Evolutionary conservation across 2,113 vertebrate species (phyloP), one percentile per base, ranked within the genome.

Genomic region (Gopherus evgoodei): DNA sequence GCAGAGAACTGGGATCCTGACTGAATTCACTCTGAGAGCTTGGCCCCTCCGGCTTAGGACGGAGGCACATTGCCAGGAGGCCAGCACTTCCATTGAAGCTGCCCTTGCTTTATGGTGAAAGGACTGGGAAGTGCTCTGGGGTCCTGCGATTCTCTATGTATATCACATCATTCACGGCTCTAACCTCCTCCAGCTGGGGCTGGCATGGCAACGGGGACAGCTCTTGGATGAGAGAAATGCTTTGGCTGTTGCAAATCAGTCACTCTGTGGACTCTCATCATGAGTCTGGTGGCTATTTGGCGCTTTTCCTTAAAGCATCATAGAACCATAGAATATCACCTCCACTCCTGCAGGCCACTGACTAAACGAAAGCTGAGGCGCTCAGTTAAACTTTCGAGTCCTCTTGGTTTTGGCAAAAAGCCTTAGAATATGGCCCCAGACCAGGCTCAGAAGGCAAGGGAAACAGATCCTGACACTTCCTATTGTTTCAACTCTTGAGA

Each of bases 391-490:
- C 13, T 65, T n/a, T 35, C 16, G 6, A 65, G 62, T 31, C 14
- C 13, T 65, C 31, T 13, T 17, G 35, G 62, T n/a, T 27, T 35
- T 17, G 31, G 62, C 11, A n/a, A 8, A 65, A 35, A 35, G 27
- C 62, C 31, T 16, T 13, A 35, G 35, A 35, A 65, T 65, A 9
- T 1, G 13, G 3, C 53, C 47, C 81, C 1, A n/a, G 42, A 72
- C 78, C 87, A 27, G 4, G 42, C 16, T 44, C 38, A 79, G 90
- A 14, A 49, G 87, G 54, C 85, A 90, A 85, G 93, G 90, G 38
- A 85, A 0, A 35, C 24, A 2, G 31, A 3, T 22, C 53, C 10
- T 12, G 29, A 38, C 29, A 59, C 1, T 2, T n/a, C 54, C 84
- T 0, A 0, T 8, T n/a, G 59, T 76, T 11, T 2, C 87, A 52